Percentiles rank a stretch among this genome's conserved stretches.
phyloP scores from a whole-genome alignment of 2,888 invertebrate species.

The Torymus tubicola region DNA sequence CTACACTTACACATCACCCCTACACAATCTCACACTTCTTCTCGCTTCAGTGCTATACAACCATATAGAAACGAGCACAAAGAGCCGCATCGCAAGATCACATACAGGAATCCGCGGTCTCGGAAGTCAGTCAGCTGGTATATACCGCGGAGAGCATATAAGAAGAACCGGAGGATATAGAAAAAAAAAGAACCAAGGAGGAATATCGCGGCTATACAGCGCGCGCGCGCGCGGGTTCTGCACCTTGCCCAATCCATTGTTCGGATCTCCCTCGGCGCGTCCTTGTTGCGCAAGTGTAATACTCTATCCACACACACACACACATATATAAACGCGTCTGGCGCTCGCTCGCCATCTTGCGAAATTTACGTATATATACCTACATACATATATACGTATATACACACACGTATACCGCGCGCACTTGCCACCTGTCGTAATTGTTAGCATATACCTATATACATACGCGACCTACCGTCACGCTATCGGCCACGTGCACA shows the following conservation, averaged over 20 bases:
- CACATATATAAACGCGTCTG: too few relatives aligned
- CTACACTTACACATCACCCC: not conserved
- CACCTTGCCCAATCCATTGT: conserved; percentile 68
- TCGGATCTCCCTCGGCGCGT: conserved; percentile 56
- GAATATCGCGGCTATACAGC: conserved; percentile 2
- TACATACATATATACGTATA: conserved; percentile 15
- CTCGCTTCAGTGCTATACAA: too few relatives aligned
- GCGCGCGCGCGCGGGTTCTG: not conserved
- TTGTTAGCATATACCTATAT: conserved; percentile 38
- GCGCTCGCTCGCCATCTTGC: conserved; percentile 9
- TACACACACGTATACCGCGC: too few relatives aligned
- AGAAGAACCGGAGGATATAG: too few relatives aligned
- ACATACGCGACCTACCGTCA: not conserved
- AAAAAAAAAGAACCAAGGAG: not conserved
- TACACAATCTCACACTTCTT: too few relatives aligned
- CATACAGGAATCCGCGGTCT: too few relatives aligned
- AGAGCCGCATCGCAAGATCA: not conserved
- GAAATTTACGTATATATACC: conserved; percentile 49
- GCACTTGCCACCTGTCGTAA: conserved; percentile 60
- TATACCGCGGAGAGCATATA: too few relatives aligned
- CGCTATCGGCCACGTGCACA: not conserved
- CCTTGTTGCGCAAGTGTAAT: conserved; percentile 39
- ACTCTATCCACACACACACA: not conserved
- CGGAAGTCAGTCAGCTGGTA: too few relatives aligned
- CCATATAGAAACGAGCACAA: not conserved